Evolutionary conservation across 2,888 invertebrate genomes (phyloP), one percentile per base, ranked within the genome.

Genomic region (Ichneumoninae sp.): DNA sequence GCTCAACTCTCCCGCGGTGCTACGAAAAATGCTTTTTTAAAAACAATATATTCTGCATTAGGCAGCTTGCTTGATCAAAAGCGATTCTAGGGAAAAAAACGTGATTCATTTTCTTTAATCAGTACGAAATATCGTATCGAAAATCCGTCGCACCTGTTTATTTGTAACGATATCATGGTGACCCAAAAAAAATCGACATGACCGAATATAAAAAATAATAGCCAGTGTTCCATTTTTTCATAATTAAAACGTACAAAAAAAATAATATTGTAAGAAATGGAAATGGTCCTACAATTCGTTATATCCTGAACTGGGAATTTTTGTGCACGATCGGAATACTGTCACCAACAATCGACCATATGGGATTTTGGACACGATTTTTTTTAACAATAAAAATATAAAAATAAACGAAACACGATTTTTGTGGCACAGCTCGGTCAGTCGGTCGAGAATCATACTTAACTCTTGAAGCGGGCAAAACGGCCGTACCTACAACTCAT

Each of bases 401-500:
- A 7, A 54, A 54, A 7, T 22, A 54, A 19, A 54, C 13, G 52
- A 19, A 54, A 22, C 19, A 16, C 19, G 19, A 22, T 54, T 50
- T 72, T 68, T 13, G 13, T 57, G 8, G 57, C 26, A 36, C n/a
- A 52, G 30, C 30, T 62, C 22, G 50, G 47, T 26, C 50, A 22
- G 36, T 83, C 52, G 60, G 50, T 68, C 68, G 68, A 69, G 47
- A 47, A 44, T 57, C 57, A 69, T 26, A 69, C 6, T 3, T 16
- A 77, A 33, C 30, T 30, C n/a, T 60, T 65, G 54, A 80, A 74
- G 16, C 52, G 77, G 52, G 26, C 19, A 60, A 68, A 80, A 80
- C 44, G 70, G 68, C 50, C 75, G 80, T 75, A 44, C 65, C 74
- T 81, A 69, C 80, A 72, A 70, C 80, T 80, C 82, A 78, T 77